Evolutionary conservation across 1,140 invertebrate genomes (phyloP), one percentile per base, ranked within the genome.

Genomic region (Macrostomum lignano): DNA sequence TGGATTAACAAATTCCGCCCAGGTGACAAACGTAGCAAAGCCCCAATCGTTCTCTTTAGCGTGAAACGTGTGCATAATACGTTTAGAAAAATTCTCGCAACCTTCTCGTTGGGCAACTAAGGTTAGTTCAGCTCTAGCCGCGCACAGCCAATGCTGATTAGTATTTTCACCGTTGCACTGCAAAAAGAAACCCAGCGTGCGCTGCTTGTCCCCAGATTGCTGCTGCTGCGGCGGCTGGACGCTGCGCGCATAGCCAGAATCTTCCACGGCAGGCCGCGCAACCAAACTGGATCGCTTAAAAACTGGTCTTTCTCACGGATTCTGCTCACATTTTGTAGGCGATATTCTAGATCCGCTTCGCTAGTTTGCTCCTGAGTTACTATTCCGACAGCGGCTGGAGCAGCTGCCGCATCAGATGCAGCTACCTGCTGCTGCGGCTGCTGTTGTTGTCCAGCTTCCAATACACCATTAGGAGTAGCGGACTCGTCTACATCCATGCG

Each of bases 1-100:
- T 2, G 74, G 70, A 57, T 94, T 84, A 38, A 84, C 51, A n/a
- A 94, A 68, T 48, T 91, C 81, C 57, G 70, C 71, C 78, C 76
- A 86, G 11, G 70, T 60, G 68, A 88, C 74, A 51, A 91, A 93
- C 60, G 86, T 75, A 51, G 71, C 88, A 62, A 81, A 96, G 33
- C 74, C 86, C 86, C 77, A 96, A 58, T 96, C 86, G 63, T 96
- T 91, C 61, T 96, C 86, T 65, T 93, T 91, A 49, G 69, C 74
- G 55, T 66, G 73, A 58, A 74, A 74, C 10, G 74, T 58, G 58
- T 75, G 69, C 46, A 71, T 67, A 42, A 74, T 75, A 21, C n/a
- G 14, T 15, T n/a, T 33, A 7, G 19, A 9, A n/a, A 19, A 14
- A 21, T 20, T 19, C 10, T 33, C 5, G 3, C n/a, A 19, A n/a